Conservation (phyloP, 2,888 invertebrate species). For the Byasa hedistus region DNA sequence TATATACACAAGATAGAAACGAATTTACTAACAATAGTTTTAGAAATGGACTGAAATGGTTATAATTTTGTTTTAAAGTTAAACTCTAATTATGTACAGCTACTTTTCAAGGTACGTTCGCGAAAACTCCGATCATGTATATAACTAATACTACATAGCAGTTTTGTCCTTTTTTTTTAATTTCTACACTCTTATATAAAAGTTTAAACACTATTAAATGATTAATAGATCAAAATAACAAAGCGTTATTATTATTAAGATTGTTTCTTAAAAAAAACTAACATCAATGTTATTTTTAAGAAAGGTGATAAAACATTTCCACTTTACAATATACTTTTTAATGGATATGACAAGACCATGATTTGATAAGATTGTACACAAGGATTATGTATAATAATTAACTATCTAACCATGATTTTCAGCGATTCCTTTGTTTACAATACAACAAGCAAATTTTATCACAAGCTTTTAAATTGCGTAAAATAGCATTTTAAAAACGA, state of each 20-base stretch:
- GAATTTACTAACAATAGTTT: neutral
- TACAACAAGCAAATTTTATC: constrained; percentile 17
- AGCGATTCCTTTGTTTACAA: constrained; percentile 8
- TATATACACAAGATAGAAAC: neutral
- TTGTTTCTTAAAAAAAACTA: neutral
- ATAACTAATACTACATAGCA: neutral
- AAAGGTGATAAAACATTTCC: neutral
- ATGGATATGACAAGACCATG: constrained; percentile 2
- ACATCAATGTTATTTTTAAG: neutral
- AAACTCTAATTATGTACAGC: neutral
- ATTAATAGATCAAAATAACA: no score
- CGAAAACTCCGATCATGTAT: neutral
- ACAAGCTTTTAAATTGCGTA: constrained; percentile 26
- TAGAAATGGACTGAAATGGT: neutral
- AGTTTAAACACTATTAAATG: neutral
- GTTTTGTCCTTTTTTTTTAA: neutral
- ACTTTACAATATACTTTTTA: neutral
- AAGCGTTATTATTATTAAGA: neutral
- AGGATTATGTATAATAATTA: constrained; percentile 10
- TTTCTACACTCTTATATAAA: neutral
- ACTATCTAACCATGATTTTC: constrained; percentile 23
- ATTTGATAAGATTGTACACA: constrained; percentile 2
- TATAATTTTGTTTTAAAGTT: neutral
- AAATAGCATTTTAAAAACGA: constrained; percentile 11
- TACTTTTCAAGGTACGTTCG: neutral